Evolutionary conservation across 1,140 invertebrate species (phyloP).

Genomic region (Brachionus sp.): DNA sequence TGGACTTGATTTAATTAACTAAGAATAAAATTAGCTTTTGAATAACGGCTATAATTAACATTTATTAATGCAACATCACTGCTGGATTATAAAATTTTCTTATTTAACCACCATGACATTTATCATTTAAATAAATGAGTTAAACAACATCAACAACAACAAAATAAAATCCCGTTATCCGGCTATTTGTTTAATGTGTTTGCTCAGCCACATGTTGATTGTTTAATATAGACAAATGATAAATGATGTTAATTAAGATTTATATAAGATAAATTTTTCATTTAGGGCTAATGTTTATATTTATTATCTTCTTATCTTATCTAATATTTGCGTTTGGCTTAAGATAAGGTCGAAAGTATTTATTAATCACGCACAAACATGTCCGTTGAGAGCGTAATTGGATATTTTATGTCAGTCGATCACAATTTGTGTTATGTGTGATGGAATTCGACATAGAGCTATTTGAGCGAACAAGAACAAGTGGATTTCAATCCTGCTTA

Average conservation of each 20-base stretch:
- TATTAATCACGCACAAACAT: background rate
- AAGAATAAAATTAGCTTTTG: background rate
- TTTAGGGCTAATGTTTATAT: background rate
- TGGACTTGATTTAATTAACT: no score
- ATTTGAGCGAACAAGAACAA: background rate
- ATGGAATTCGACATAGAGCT: background rate
- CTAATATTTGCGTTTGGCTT: background rate
- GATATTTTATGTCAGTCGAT: background rate
- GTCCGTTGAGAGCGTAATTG: background rate
- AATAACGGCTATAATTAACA: background rate
- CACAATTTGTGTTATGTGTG: background rate
- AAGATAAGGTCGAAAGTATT: constrained; percentile 6
- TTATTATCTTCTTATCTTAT: background rate
- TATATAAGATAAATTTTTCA: constrained; percentile 4
- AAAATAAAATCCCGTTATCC: constrained; percentile 18
- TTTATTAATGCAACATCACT: background rate
- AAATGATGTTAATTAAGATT: constrained; percentile 39
- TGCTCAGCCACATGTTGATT: background rate
- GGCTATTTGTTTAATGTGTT: constrained; percentile 14
- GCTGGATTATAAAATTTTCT: background rate
- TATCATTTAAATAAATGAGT: background rate
- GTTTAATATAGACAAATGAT: constrained; percentile 26
- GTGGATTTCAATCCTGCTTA: background rate
- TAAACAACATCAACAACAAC: background rate
- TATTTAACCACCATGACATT: background rate